Percentiles rank a stretch among this genome's conserved stretches.
Evolutionary conservation across 2,797 vertebrate genomes (phyloP).

Genomic region (Labeo calbasu): DNA sequence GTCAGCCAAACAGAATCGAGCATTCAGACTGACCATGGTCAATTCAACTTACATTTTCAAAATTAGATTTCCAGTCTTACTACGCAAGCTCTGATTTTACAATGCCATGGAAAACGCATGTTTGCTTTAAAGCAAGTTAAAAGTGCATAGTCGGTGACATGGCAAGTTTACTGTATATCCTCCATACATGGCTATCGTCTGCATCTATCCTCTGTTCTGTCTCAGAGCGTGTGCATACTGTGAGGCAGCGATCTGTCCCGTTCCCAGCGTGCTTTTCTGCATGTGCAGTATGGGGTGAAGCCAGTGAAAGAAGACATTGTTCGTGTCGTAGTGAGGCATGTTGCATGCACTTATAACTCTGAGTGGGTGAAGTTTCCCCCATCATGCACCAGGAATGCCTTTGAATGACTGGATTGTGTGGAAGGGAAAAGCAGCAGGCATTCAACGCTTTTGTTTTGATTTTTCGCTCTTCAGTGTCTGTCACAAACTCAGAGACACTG

Average conservation of each 20-base stretch:
- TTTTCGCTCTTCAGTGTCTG: conserved; percentile 11
- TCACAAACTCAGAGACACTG: background rate
- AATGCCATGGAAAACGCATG: background rate
- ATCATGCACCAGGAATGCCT: conserved; percentile 76
- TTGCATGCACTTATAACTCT: conserved; percentile 78
- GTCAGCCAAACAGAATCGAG: no score
- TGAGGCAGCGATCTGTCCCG: conserved; percentile 8
- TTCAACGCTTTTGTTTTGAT: conserved; percentile 33
- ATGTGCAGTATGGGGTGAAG: conserved; percentile 45
- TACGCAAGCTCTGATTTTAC: background rate
- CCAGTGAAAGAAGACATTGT: conserved; percentile 92
- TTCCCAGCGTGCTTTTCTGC: conserved; percentile 42
- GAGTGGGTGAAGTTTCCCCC: conserved; percentile 77
- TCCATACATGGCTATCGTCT: background rate
- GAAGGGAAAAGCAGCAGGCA: conserved; percentile 28
- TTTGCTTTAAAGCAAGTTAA: background rate
- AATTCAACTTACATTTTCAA: no score
- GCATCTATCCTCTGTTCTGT: conserved; percentile 48
- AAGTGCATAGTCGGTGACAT: background rate
- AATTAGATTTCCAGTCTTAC: background rate
- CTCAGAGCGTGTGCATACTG: conserved; percentile 59
- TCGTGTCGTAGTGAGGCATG: conserved; percentile 74
- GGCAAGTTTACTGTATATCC: conserved; percentile 11
- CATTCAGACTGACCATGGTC: no score
- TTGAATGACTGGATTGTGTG: conserved; percentile 69